Evolutionary conservation across 2,888 invertebrate genomes (phyloP).

Genomic region (Diadegma fenestrale): DNA sequence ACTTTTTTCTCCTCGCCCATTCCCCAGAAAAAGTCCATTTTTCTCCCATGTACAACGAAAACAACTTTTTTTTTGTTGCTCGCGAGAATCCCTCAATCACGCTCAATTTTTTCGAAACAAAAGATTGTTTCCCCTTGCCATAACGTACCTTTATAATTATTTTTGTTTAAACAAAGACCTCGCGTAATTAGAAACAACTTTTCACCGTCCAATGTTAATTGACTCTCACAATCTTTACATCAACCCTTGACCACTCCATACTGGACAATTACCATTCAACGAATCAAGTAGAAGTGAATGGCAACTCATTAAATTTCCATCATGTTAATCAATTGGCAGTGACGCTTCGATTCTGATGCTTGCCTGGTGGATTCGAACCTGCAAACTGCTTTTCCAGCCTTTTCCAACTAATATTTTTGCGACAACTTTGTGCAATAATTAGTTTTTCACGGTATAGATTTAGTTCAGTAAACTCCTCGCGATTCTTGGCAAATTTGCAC

Average conservation of each 20-base stretch:
- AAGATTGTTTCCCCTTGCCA: too few relatives aligned
- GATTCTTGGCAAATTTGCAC: not conserved
- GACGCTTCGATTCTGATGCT: slow-evolving; percentile 52
- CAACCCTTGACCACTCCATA: slow-evolving; percentile 26
- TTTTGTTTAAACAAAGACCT: not conserved
- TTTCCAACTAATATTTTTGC: not conserved
- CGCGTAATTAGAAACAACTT: slow-evolving; percentile 8
- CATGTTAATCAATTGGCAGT: slow-evolving; percentile 37
- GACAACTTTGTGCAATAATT: not conserved
- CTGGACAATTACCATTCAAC: not conserved
- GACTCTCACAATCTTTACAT: slow-evolving; percentile 13
- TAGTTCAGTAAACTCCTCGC: not conserved
- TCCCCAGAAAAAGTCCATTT: not conserved
- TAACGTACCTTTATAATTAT: not conserved
- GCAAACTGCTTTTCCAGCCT: slow-evolving; percentile 8
- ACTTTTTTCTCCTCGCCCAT: not conserved
- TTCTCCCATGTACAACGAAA: not conserved
- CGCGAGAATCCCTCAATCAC: not conserved
- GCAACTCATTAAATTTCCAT: slow-evolving; percentile 36
- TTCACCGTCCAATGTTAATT: slow-evolving; percentile 12
- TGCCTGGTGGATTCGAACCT: slow-evolving; percentile 24
- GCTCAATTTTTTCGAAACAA: not conserved
- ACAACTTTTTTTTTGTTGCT: not conserved
- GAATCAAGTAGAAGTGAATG: slow-evolving; percentile 10
- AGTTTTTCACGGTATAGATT: not conserved